A percentile compares a stretch with the other conserved stretches of the same genome.
These are phyloP conservation scores for Hippocampus abdominalis DNA, from an alignment of 2,113 vertebrate species.

Conservation along the genomic window DNA sequence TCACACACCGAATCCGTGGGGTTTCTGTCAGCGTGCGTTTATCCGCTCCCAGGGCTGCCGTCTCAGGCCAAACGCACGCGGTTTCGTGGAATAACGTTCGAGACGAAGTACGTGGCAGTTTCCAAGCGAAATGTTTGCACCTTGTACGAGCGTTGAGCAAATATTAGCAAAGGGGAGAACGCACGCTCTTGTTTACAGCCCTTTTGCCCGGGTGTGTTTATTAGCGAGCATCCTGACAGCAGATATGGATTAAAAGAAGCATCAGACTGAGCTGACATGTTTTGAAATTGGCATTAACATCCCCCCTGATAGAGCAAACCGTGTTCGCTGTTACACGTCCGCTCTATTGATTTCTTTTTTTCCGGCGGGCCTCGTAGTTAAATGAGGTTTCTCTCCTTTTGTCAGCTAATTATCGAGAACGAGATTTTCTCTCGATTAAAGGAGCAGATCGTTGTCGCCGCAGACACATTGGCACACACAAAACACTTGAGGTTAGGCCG, in stretches of 20 bases:
- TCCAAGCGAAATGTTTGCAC: not conserved
- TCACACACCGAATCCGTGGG: slow-evolving; percentile 30
- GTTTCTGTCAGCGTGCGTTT: slow-evolving; percentile 44
- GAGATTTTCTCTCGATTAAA: slow-evolving; percentile 71
- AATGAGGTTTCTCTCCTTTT: slow-evolving; percentile 64
- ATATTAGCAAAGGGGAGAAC: slow-evolving; percentile 5
- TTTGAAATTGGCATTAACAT: slow-evolving; percentile 61
- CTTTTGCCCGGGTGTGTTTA: slow-evolving; percentile 27
- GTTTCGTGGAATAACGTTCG: slow-evolving; percentile 20
- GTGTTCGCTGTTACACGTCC: slow-evolving; percentile 57
- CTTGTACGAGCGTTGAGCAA: not conserved
- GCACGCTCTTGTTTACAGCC: slow-evolving; percentile 20
- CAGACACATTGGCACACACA: slow-evolving; percentile 52
- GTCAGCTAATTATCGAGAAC: slow-evolving; percentile 74
- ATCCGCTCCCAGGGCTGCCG: slow-evolving; percentile 31
- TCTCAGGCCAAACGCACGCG: slow-evolving; percentile 9
- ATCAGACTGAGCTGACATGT: slow-evolving; percentile 49
- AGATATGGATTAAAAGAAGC: slow-evolving; percentile 54
- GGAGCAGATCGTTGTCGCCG: slow-evolving; percentile 51
- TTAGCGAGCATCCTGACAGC: slow-evolving; percentile 39
- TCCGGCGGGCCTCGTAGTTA: slow-evolving; percentile 49
- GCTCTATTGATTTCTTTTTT: slow-evolving; percentile 60
- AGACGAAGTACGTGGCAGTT: not conserved
- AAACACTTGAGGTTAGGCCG: slow-evolving; percentile 57
- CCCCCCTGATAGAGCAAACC: slow-evolving; percentile 50